Base-by-base conservation (phyloP, 2,888 invertebrate genomes). In the Eupithecia tripunctaria region DNA sequence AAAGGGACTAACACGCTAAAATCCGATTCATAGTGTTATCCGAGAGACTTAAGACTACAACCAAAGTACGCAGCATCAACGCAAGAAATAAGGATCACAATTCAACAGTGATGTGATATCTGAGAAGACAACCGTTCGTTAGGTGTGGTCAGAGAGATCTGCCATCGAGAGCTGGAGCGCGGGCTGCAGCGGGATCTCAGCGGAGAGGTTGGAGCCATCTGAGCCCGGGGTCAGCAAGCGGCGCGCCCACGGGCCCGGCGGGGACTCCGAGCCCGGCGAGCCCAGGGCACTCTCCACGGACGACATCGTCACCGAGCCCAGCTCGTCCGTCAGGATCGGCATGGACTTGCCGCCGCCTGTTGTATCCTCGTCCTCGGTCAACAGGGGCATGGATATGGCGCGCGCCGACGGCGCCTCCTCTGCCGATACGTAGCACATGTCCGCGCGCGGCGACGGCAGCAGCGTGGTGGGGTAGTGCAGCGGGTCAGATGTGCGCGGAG, bases 301-400 rank as follows among this genome's bases (percentile, higher is more conserved):
- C 21, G 74, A 69, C 15, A 59, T 80, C 0, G 90, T 85, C 85
- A 89, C 43, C 84, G 79, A 60, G 86, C 79, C 14, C 68, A 88
- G 80, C 18, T 93, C 92, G 74, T 94, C 94, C 32, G 91, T 92
- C 76, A 94, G 82, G 73, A 92, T 90, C 47, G 94, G 94, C 93
- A 94, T 93, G 3, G 94, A 94, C 79, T 87, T 89, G 29, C 89
- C 88, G 14, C 59, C 70, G 18, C 27, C 2, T 8, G 36, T 59
- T 18, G 51, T 56, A 12, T 64, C 70, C 67, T 91, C 94, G 51
- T 95, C 95, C 73, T 95, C 95, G 5, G 95, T 95, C 36, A 96
- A 88, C 79, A 96, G 84, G 1, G 96, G 96, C 96, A 96, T 96
- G 36, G 95, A 95, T 76, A 95, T 95, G 8, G 95, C 56, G 14